phyloP scores from a whole-genome alignment of 2,797 vertebrate genomes.

The Propithecus deckenii region DNA sequence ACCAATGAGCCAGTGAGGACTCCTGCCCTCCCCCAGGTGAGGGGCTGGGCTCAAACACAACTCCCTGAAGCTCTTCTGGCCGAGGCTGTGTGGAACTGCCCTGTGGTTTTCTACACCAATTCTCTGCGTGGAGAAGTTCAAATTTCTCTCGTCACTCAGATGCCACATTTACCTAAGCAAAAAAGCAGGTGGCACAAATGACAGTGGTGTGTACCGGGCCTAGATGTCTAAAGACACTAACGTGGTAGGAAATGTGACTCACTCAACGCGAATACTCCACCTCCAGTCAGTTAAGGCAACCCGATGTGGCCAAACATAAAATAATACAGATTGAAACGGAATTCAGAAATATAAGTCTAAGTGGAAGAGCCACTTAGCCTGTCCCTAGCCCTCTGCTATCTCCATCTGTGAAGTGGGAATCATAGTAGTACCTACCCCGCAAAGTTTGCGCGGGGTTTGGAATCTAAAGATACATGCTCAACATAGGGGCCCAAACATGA shows the following conservation, averaged over 20 bases:
- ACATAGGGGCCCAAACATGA: not conserved
- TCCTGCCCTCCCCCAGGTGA: accelerated
- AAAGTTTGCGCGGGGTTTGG: not conserved
- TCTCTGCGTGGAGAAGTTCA: not conserved
- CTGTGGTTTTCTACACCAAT: not conserved
- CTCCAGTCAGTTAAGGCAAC: not conserved
- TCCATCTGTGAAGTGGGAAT: not conserved
- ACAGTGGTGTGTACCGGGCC: not conserved
- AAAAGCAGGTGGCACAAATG: not conserved
- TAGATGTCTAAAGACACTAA: not conserved
- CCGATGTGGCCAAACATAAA: not conserved
- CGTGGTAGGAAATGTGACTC: not conserved
- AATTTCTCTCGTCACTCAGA: not conserved
- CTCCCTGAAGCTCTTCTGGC: not conserved
- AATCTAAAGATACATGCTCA: not conserved
- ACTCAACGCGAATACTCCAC: not conserved
- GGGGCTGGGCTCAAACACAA: not conserved
- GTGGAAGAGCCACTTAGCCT: not conserved
- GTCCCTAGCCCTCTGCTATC: not conserved
- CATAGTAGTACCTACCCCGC: not conserved
- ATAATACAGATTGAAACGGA: not conserved
- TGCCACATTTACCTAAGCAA: not conserved
- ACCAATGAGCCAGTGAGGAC: not conserved
- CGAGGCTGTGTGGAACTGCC: not conserved
- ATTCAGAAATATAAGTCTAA: not conserved